Base-by-base conservation (phyloP, 1,140 invertebrate species). In the Anastatus disparis region DNA sequence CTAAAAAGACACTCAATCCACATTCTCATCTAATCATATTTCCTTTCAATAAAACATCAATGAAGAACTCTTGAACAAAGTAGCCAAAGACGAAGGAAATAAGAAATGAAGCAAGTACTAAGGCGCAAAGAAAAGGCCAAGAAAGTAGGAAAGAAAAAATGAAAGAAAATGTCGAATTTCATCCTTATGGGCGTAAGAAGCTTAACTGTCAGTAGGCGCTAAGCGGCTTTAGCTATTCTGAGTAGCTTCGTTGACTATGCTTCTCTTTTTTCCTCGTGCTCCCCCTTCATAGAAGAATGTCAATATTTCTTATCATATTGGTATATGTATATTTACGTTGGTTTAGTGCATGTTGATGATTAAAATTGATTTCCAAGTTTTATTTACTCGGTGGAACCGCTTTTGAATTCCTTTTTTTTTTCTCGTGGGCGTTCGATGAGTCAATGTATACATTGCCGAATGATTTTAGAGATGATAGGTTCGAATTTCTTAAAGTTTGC, bases 161-260 rank as follows among this genome's bases (percentile, higher is more conserved):
- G 73, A 74, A 72, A 40, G 62, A 48, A 59, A 76, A 44, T 64
- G 74, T 75, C 52, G 70, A 77, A 74, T 75, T 70, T 71, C 63
- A 68, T 66, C 58, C 62, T 53, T 38, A 27, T 61, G 58, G 66
- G 29, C 12, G n/a, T 79, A 78, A 80, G 79, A 73, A 64, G 78
- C 78, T 79, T 79, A 78, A n/a, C n/a, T 64, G 46, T 66, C 73
- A 74, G 77, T 78, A 77, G 78, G 70, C 78, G 73, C 73, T 74
- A 70, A 79, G 79, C 77, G 74, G 79, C 70, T 78, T 80, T 74
- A 20, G 68, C 8, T 12, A 15, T n/a, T n/a, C n/a, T n/a, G n/a
- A n/a, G n/a, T n/a, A n/a, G n/a, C n/a, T n/a, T n/a, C n/a, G n/a
- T n/a, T n/a, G n/a, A n/a, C n/a, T n/a, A n/a, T n/a, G n/a, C n/a